Conservation (phyloP, 2,113 vertebrate species). For the Danio rerio region GRCz12tu NC_133192.1:16756001-16756500, state of each 20-base stretch:
- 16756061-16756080: conserved; percentile 62
- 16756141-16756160: neutral
- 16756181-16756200: too few species aligned
- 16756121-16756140: conserved; percentile 11
- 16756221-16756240: too few species aligned
- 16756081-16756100: conserved; percentile 75
- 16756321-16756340: too few species aligned
- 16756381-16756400: neutral
- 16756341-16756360: too few species aligned
- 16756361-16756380: too few species aligned
- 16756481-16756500: neutral
- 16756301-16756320: too few species aligned
- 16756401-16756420: conserved; percentile 1
- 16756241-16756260: too few species aligned
- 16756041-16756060: conserved; percentile 73
- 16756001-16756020: conserved; percentile 72
- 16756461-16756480: neutral
- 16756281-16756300: too few species aligned
- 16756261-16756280: too few species aligned
- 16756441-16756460: neutral
- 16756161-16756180: neutral
- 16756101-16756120: conserved; percentile 52
- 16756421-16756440: neutral
- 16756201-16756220: too few species aligned
- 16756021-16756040: conserved; percentile 68